Conservation (phyloP, 2,113 vertebrate genomes). For the Centropus bengalensis region DNA sequence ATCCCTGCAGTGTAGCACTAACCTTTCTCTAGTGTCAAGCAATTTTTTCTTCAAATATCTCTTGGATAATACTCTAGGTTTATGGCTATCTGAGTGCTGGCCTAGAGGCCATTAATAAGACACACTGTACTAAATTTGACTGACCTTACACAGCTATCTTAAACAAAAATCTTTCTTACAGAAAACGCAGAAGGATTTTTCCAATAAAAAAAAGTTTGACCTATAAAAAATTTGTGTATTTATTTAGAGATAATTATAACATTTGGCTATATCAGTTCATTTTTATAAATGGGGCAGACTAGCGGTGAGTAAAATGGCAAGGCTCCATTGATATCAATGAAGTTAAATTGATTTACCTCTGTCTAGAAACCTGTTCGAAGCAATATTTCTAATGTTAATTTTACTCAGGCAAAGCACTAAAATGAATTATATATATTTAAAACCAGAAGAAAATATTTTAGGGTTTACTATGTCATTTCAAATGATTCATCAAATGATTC, state of each 20-base stretch:
- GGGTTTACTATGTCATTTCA: neutral
- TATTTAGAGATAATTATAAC: neutral
- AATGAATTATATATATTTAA: neutral
- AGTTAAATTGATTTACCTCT: neutral
- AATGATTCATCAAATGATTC: neutral
- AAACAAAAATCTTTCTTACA: neutral
- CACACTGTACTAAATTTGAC: neutral
- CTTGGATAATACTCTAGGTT: conserved; percentile 8
- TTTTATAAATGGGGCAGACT: neutral
- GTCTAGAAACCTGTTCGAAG: neutral
- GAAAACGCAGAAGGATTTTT: neutral
- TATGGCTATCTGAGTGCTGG: neutral
- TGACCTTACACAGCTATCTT: neutral
- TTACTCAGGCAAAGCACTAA: neutral
- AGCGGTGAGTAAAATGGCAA: neutral
- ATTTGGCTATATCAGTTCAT: neutral
- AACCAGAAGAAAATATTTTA: neutral
- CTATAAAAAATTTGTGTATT: neutral
- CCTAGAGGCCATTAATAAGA: conserved; percentile 6
- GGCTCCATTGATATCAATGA: neutral
- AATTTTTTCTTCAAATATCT: conserved; percentile 9
- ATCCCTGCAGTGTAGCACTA: conserved; percentile 13
- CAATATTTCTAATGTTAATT: neutral
- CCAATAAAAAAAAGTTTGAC: neutral
- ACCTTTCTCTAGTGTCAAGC: conserved; percentile 52